Conservation (phyloP, 2,113 vertebrate genomes). For the Pampusana beccarii region DNA sequence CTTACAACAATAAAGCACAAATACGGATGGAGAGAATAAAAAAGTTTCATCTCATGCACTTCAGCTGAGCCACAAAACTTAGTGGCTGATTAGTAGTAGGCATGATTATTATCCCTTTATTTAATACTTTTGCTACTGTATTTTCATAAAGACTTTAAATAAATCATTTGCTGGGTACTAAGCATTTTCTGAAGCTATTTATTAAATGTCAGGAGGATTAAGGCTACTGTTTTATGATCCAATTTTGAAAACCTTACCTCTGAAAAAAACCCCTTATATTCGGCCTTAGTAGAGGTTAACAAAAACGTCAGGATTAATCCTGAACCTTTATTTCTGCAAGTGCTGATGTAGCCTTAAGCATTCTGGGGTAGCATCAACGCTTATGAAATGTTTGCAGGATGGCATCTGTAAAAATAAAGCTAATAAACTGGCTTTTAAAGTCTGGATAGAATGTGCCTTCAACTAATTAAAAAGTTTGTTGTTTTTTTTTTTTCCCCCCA, state of each 20-base stretch:
- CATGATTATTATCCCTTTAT: background rate
- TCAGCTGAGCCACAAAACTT: background rate
- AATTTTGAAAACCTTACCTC: background rate
- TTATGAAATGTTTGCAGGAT: background rate
- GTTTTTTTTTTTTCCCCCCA: background rate
- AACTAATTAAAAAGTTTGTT: background rate
- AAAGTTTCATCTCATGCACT: background rate
- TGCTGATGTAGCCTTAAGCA: background rate
- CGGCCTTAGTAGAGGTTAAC: background rate
- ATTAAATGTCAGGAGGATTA: slow-evolving; percentile 29
- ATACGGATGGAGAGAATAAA: background rate
- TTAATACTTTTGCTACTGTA: background rate
- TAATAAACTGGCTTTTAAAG: background rate
- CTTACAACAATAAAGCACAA: slow-evolving; percentile 23
- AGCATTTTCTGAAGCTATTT: slow-evolving; percentile 26
- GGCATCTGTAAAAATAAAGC: background rate
- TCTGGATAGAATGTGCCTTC: background rate
- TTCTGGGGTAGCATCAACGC: background rate
- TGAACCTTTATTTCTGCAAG: background rate
- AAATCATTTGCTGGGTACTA: background rate
- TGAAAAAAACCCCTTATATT: background rate
- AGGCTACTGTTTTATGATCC: background rate
- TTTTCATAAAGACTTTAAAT: slow-evolving; percentile 27
- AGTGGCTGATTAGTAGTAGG: background rate
- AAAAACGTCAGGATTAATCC: background rate